Conservation (phyloP, 2,113 vertebrate species). For the Stegastes partitus region DNA sequence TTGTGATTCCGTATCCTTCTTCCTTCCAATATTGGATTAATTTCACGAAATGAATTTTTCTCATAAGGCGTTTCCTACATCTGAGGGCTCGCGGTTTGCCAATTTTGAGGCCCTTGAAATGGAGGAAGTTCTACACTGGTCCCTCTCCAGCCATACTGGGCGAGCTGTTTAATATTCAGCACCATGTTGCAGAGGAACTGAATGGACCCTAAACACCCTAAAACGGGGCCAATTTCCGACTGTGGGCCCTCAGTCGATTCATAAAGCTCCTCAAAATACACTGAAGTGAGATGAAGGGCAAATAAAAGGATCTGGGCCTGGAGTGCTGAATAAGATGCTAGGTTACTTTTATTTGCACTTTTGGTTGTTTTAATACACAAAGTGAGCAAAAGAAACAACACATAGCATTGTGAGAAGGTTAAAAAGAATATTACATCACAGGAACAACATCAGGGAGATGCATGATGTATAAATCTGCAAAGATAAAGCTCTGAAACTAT, state of each 20-base stretch:
- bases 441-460: not conserved
- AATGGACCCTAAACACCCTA: constrained; percentile 19
- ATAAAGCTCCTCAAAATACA: not conserved
- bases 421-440: not conserved
- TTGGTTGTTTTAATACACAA: too few species aligned
- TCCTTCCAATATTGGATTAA: not conserved
- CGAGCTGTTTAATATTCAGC: constrained; percentile 59
- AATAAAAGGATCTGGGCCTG: not conserved
- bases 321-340: not conserved
- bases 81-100: not conserved
- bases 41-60: not conserved
- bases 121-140: not conserved
- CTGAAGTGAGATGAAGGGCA: not conserved
- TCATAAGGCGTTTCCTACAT: not conserved
- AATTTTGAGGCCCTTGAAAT: not conserved
- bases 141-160: constrained; percentile 1
- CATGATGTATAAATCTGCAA: not conserved
- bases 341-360: not conserved
- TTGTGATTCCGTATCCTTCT: too few species aligned
- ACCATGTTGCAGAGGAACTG: constrained; percentile 45
- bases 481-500: not conserved
- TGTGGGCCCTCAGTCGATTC: not conserved
- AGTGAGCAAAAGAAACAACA: too few species aligned
- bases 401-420: not conserved
- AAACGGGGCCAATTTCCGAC: not conserved